Evolutionary conservation across 2,888 invertebrate species (phyloP).

Genomic region (Oscheius sp.): DNA sequence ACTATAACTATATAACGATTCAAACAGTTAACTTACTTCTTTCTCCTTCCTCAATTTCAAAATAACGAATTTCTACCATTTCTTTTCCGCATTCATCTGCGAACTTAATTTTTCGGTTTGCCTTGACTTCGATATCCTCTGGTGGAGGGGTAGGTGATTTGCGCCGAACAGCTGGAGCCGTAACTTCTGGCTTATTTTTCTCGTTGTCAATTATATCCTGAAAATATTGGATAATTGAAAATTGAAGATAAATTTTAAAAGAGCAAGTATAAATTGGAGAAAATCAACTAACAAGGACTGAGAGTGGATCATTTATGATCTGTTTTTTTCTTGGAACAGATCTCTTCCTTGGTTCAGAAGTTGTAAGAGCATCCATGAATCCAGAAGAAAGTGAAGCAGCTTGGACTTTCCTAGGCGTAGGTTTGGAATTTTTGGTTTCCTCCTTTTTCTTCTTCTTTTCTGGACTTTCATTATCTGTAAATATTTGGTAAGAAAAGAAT

Average conservation of each 20-base stretch:
- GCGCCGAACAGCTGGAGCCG: not conserved
- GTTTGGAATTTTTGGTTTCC: not conserved
- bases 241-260: not conserved
- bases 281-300: conserved; percentile 25
- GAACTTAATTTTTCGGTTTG: conserved; percentile 77
- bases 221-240: not conserved
- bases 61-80: conserved; percentile 84
- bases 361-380: conserved; percentile 31
- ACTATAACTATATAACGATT: conserved; percentile 17
- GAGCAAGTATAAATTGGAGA: not conserved
- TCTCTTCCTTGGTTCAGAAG: conserved; percentile 12
- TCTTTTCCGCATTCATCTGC: conserved; percentile 82
- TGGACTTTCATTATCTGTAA: not conserved
- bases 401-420: not conserved
- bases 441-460: conserved; percentile 24
- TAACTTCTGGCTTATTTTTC: not conserved
- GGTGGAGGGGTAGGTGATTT: conserved; percentile 16
- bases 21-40: conserved; percentile 73
- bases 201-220: not conserved
- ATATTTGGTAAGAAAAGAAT: not conserved
- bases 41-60: conserved; percentile 94
- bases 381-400: conserved; percentile 12
- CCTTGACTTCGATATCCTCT: conserved; percentile 17
- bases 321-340: not conserved
- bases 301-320: not conserved